A percentile compares a stretch with the other conserved stretches of the same genome.
These are phyloP conservation scores for Sebastes baramenuke DNA, from an alignment of 2,797 vertebrate species.

Conservation along the genomic window DNA sequence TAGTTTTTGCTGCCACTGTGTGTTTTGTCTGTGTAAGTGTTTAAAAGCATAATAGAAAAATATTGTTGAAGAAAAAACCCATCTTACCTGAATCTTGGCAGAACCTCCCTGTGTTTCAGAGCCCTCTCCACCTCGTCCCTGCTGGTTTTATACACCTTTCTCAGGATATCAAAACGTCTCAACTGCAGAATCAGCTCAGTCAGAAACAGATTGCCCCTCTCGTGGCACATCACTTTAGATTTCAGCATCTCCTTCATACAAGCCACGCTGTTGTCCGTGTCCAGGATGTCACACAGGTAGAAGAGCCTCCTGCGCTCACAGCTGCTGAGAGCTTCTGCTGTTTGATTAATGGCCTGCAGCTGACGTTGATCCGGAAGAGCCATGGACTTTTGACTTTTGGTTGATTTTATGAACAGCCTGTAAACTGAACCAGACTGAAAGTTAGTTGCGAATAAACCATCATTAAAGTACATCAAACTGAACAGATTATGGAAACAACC, in stretches of 20 bases:
- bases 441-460: neutral
- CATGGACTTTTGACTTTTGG: conserved; percentile 10
- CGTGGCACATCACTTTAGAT: conserved; percentile 62
- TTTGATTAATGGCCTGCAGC: conserved; percentile 73
- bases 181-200: conserved; percentile 84
- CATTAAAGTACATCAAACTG: neutral
- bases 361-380: neutral
- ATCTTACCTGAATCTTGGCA: conserved; percentile 88
- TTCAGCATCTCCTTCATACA: conserved; percentile 77
- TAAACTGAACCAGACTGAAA: neutral
- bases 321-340: conserved; percentile 83
- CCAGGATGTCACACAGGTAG: conserved; percentile 84
- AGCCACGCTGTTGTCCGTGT: conserved; percentile 49
- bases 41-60: no score
- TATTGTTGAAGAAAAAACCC: no score
- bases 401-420: neutral
- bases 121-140: conserved; percentile 74
- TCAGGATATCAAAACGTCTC: conserved; percentile 89
- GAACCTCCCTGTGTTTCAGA: conserved; percentile 53
- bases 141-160: conserved; percentile 74
- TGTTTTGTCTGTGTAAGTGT: no score
- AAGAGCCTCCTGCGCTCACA: conserved; percentile 82
- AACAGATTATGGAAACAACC: neutral
- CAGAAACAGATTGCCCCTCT: conserved; percentile 63
- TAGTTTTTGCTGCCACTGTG: no score